Base-by-base conservation (phyloP, 1,140 invertebrate species). In the honey bee (Apis mellifera) region DNA sequence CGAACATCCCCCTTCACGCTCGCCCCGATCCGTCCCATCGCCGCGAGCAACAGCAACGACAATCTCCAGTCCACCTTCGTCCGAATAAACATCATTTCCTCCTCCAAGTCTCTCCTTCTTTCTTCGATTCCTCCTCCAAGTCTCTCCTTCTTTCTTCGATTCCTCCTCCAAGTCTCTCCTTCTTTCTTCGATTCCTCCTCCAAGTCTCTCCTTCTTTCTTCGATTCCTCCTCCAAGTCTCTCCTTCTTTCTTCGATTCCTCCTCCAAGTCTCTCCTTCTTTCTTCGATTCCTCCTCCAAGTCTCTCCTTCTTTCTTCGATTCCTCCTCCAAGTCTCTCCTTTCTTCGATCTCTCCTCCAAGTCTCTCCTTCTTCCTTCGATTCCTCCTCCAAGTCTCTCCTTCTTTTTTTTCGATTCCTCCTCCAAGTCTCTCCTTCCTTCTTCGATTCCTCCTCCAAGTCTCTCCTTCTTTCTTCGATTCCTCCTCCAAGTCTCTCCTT, bases 31-130 rank as follows among this genome's bases (percentile, higher is more conserved):
- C 21, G 48, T 32, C 13, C 32, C 23, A 57, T 42, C 12, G 21
- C 11, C 32, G 72, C 17, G 13, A 86, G 42, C 21, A 72, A 21
- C 42, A 84, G 23, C 52, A 78, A 65, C 12, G 60, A 21, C 32
- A 73, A 1, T 15, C 17, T 62, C 74, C 60, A 59, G 19, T 50
- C 32, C 86, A 86, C 65, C 19, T 42, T 42, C 23, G 69, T 73
- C 65, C 70, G 32, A 65, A 57, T 11, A 23, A 73, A 73, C 17
- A 55, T 26, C 12, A 9, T 74, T 72, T 13, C 26, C 48, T 23
- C 21, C 13, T 42, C 64, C 32, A 9, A 32, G 13, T n/a, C 32
- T 42, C 32, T 32, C 32, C 32, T 32, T 3, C n/a, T n/a, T n/a
- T n/a, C 26, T 32, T 32, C 26, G 26, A n/a, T n/a, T n/a, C n/a